These are phyloP conservation scores for Cynopterus sphinx DNA, from an alignment of 2,797 vertebrate genomes.

Conservation along the genomic window DNA sequence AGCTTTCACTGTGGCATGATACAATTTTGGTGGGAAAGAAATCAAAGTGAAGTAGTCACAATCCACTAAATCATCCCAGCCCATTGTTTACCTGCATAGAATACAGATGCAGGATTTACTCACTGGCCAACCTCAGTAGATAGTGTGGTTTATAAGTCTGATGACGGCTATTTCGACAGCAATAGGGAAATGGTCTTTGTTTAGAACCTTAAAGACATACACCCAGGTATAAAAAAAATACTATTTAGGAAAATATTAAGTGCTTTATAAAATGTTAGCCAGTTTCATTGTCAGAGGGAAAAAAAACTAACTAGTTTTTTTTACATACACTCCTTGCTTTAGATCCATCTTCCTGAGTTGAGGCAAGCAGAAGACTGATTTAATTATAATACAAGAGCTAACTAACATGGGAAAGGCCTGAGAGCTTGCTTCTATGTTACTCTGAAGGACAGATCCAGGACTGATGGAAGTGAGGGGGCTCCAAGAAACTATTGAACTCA, in stretches of 20 bases:
- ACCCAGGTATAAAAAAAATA: neutral
- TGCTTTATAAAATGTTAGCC: neutral
- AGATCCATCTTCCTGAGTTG: neutral
- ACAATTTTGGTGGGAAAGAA: neutral
- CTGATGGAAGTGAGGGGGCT: neutral
- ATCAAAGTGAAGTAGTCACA: neutral
- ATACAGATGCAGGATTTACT: neutral
- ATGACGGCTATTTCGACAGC: neutral
- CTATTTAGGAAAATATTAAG: neutral
- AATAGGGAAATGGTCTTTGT: neutral
- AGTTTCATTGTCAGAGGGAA: neutral
- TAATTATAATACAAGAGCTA: neutral
- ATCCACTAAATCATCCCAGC: neutral
- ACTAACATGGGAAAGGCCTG: neutral
- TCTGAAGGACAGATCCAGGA: neutral
- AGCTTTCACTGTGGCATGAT: neutral
- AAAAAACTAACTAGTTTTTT: neutral
- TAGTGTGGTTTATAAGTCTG: neutral
- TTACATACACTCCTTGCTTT: neutral
- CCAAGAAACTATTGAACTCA: neutral
- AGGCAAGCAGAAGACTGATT: neutral
- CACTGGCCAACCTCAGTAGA: neutral
- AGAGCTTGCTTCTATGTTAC: neutral
- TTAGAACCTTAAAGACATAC: neutral
- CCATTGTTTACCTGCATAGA: neutral